These are phyloP conservation scores for Athalia cordata DNA, from an alignment of 2,888 invertebrate genomes.

Conservation along the genomic window DNA sequence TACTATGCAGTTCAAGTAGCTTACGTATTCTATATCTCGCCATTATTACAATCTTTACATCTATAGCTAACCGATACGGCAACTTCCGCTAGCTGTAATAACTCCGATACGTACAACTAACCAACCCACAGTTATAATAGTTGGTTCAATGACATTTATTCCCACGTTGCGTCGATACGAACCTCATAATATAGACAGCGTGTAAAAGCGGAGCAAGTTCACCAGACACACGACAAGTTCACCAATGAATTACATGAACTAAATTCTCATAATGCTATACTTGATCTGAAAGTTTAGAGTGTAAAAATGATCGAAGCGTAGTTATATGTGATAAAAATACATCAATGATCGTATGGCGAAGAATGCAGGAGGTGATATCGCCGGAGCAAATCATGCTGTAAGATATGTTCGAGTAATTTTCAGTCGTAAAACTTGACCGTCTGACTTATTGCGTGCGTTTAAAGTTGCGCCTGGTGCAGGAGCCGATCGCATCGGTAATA, in stretches of 20 bases:
- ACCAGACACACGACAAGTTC: background rate
- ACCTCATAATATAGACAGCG: background rate
- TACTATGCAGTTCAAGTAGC: background rate
- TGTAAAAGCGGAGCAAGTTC: slow-evolving; percentile 8
- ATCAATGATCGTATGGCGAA: background rate
- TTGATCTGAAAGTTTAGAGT: background rate
- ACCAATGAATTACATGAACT: background rate
- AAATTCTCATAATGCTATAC: background rate
- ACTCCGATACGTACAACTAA: too few species aligned
- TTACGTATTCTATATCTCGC: background rate
- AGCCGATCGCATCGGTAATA: background rate
- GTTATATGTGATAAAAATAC: too few species aligned
- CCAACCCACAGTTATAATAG: background rate
- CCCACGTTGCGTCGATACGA: background rate
- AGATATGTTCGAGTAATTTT: slow-evolving; percentile 14
- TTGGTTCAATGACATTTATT: slow-evolving; percentile 28
- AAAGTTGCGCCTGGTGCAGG: slow-evolving; percentile 6
- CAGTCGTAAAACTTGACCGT: slow-evolving; percentile 34
- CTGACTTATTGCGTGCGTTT: slow-evolving; percentile 32
- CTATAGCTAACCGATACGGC: background rate
- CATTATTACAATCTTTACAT: slow-evolving; percentile 32
- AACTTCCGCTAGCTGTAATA: slow-evolving; percentile 22
- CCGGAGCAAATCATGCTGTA: background rate
- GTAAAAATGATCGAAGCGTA: too few species aligned
- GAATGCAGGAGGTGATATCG: background rate